Evolutionary conservation across 2,888 invertebrate species (phyloP).

Genomic region (Cyaniris semiargus): DNA sequence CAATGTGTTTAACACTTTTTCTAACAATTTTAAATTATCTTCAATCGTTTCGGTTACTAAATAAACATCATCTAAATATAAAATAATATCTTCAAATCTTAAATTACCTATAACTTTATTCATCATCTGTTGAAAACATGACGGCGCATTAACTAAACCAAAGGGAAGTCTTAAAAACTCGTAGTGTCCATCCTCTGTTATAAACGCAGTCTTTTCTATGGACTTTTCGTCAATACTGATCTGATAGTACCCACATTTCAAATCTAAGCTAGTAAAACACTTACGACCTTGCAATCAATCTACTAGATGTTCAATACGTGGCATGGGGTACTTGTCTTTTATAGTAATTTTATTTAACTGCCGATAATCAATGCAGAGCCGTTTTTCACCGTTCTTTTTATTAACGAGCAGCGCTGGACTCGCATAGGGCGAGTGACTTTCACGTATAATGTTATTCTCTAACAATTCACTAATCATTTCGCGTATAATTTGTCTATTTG

Average conservation of each 20-base stretch:
- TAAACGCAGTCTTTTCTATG: slow-evolving; percentile 53
- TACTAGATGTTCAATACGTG: slow-evolving; percentile 22
- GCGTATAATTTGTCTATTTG: slow-evolving; percentile 24
- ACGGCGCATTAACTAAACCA: slow-evolving; percentile 34
- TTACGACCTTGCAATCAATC: slow-evolving; percentile 15
- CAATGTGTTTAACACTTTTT: slow-evolving; percentile 38
- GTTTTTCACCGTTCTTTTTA: slow-evolving; percentile 29
- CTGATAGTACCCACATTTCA: slow-evolving; percentile 27
- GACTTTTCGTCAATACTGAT: slow-evolving; percentile 40
- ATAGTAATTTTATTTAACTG: slow-evolving; percentile 27
- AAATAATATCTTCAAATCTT: slow-evolving; percentile 36
- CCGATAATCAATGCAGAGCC: slow-evolving; percentile 29
- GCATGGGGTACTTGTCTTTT: slow-evolving; percentile 31
- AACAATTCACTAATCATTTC: slow-evolving; percentile 22
- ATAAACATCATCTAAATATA: slow-evolving; percentile 35
- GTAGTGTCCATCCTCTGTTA: slow-evolving; percentile 54
- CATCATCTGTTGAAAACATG: slow-evolving; percentile 37
- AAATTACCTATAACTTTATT: slow-evolving; percentile 36
- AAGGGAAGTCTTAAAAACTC: slow-evolving; percentile 48
- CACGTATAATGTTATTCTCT: slow-evolving; percentile 25
- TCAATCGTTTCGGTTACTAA: slow-evolving; percentile 22
- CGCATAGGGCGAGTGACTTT: slow-evolving; percentile 26
- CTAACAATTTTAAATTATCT: slow-evolving; percentile 3
- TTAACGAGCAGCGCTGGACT: slow-evolving; percentile 27
- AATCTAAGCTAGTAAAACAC: slow-evolving; percentile 15